Conservation (phyloP, 2,113 vertebrate genomes). For the Ictidomys tridecemlineatus region DNA sequence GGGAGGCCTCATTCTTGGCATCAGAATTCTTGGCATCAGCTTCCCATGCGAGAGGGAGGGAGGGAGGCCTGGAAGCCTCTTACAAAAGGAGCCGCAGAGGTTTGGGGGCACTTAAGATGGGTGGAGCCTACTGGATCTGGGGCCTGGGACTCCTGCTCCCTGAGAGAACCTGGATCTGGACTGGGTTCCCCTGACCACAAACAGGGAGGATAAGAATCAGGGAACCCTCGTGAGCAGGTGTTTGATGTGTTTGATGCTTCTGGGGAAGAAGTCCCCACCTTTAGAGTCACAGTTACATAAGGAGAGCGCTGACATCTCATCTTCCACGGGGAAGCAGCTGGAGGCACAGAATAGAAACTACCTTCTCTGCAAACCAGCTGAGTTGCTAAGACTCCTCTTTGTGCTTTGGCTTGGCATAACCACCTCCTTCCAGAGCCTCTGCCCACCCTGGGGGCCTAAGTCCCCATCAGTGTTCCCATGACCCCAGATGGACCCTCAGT, state of each 20-base stretch:
- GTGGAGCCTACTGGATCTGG: background rate
- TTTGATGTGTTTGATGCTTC: background rate
- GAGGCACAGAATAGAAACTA: too few relatives aligned
- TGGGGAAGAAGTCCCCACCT: background rate
- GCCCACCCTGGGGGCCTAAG: too few relatives aligned
- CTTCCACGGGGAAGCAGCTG: background rate
- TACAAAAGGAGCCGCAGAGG: background rate
- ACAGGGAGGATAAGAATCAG: too few relatives aligned
- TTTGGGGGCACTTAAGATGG: background rate
- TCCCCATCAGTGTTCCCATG: too few relatives aligned
- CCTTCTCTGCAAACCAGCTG: too few relatives aligned
- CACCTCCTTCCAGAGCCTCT: too few relatives aligned
- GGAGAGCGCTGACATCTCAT: background rate
- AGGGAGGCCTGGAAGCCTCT: background rate
- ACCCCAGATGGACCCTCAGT: too few relatives aligned
- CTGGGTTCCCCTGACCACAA: background rate
- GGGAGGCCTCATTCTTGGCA: background rate
- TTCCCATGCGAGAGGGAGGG: background rate
- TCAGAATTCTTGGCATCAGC: too few relatives aligned
- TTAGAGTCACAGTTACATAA: background rate
- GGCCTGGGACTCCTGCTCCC: too few relatives aligned
- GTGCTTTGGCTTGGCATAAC: too few relatives aligned
- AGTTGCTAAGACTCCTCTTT: too few relatives aligned
- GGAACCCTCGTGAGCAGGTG: rapidly evolving
- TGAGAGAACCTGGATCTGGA: background rate